These are phyloP conservation scores for Bujurquina vittata DNA, from an alignment of 2,113 vertebrate species.

Conservation along the genomic window DNA sequence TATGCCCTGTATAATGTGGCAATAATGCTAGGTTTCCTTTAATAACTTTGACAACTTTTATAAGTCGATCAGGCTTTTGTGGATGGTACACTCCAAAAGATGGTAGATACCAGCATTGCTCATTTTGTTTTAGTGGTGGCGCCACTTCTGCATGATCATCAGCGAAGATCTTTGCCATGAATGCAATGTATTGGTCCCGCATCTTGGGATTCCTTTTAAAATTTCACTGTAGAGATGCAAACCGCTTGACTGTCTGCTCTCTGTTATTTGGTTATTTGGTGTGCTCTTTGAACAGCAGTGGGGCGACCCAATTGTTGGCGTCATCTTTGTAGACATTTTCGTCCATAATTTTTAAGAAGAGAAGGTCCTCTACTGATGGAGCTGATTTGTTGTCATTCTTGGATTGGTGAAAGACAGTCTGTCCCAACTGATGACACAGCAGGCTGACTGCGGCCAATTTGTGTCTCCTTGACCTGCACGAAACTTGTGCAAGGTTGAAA, in stretches of 20 bases:
- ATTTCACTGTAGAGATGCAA: not conserved
- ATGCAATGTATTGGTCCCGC: not conserved
- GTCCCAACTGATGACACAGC: not conserved
- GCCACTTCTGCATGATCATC: not conserved
- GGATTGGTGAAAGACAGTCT: not conserved
- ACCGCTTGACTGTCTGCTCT: not conserved
- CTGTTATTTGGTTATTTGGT: not conserved
- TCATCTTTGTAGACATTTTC: conserved; percentile 7
- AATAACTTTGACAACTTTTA: too few relatives aligned
- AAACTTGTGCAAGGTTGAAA: conserved; percentile 2
- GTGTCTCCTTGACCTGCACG: not conserved
- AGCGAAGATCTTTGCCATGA: not conserved
- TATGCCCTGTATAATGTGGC: not conserved
- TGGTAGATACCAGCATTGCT: conserved; percentile 6
- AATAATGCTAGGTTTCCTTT: too few relatives aligned
- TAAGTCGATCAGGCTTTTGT: too few relatives aligned
- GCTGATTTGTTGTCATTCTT: conserved; percentile 23
- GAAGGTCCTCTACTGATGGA: conserved; percentile 4
- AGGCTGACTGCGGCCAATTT: not conserved
- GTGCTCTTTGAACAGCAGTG: not conserved
- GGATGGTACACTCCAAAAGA: too few relatives aligned
- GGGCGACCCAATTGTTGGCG: not conserved
- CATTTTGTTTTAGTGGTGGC: not conserved
- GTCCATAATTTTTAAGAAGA: conserved; percentile 31
- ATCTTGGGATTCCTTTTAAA: not conserved